A percentile compares a stretch with the other conserved stretches of the same genome.
phyloP scores from a whole-genome alignment of 2,888 invertebrate genomes.

The Catocala sponsa region DNA sequence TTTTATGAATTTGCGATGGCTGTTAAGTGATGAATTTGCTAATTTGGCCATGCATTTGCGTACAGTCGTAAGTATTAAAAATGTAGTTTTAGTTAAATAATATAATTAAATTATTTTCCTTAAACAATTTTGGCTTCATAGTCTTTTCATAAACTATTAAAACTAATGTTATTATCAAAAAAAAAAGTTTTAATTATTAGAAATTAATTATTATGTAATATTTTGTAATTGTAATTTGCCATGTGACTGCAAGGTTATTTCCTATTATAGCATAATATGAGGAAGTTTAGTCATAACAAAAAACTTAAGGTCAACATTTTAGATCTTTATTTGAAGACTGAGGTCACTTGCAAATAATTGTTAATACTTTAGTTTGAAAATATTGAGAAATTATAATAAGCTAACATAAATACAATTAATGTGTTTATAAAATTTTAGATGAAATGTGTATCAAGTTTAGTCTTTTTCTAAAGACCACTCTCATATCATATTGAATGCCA shows the following conservation, averaged over 20 bases:
- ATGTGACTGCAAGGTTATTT: conserved; percentile 60
- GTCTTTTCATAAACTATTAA: too few relatives aligned
- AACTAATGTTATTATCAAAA: too few relatives aligned
- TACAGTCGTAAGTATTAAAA: conserved; percentile 78
- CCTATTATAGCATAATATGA: conserved; percentile 35
- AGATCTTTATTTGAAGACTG: not conserved
- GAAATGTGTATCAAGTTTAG: too few relatives aligned
- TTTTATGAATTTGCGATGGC: conserved; percentile 89
- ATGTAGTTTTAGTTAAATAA: conserved; percentile 2
- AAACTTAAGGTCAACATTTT: conserved; percentile 12
- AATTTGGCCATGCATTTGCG: conserved; percentile 87
- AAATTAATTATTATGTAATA: conserved; percentile 59
- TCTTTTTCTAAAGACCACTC: too few relatives aligned
- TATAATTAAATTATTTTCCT: too few relatives aligned
- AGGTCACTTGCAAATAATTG: conserved; percentile 7
- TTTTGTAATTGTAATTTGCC: conserved; percentile 36
- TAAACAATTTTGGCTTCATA: too few relatives aligned
- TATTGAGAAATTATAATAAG: not conserved
- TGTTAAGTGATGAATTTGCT: conserved; percentile 89
- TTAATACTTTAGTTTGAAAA: not conserved
- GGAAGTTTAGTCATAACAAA: conserved; percentile 13
- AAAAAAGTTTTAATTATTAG: too few relatives aligned
- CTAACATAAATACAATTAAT: too few relatives aligned
- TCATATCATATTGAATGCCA: too few relatives aligned
- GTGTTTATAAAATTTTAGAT: too few relatives aligned